Conservation (phyloP, 64 coral and sea anemone genomes). For the Actinia tenebrosa region DNA sequence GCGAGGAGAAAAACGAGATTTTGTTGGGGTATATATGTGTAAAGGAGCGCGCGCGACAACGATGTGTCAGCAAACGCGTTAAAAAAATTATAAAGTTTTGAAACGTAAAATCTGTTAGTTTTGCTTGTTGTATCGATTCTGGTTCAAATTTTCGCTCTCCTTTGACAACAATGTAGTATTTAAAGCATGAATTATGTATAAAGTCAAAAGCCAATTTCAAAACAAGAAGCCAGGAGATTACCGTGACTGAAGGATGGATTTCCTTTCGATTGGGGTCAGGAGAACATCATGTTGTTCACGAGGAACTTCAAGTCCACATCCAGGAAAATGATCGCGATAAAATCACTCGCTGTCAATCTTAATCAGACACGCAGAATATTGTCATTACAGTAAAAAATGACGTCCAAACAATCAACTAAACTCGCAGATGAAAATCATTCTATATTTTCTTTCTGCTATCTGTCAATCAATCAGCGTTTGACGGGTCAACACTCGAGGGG, state of each 20-base stretch:
- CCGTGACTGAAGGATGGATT: not conserved
- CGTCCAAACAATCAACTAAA: not conserved
- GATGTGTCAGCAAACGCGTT: not conserved
- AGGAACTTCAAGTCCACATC: not conserved
- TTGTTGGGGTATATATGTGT: not conserved
- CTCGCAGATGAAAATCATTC: conserved; percentile 9
- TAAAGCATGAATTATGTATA: conserved; percentile 8
- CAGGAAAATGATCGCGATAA: not conserved
- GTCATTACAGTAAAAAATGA: conserved; percentile 1
- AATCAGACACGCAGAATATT: not conserved
- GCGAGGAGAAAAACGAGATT: not conserved
- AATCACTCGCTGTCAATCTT: not conserved
- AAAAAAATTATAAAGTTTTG: not conserved
- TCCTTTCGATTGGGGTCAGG: not conserved
- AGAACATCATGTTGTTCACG: not conserved
- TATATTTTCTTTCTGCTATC: not conserved
- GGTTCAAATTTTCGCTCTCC: not conserved
- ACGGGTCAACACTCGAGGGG: conserved; percentile 58
- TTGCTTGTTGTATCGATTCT: not conserved
- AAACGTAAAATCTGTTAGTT: not conserved
- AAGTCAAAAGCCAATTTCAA: conserved; percentile 21
- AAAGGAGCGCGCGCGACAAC: not conserved
- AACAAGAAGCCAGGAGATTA: not conserved
- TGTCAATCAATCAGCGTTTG: conserved; percentile 54
- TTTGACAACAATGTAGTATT: conserved; percentile 2